phyloP scores from a whole-genome alignment of 2,888 invertebrate species.

The Brenthis ino region DNA sequence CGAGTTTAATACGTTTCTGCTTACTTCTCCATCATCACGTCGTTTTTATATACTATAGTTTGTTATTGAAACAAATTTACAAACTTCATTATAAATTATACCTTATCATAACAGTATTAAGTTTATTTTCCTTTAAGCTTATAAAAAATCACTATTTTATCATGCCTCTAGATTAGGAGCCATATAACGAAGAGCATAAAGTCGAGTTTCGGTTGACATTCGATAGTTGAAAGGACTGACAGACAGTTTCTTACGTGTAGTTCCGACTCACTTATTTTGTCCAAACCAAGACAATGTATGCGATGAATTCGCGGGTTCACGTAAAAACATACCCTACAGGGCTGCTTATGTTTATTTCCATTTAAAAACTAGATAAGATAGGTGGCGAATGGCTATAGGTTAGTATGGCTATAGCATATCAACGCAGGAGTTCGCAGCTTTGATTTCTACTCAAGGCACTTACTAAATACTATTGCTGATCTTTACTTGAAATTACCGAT shows the following conservation, averaged over 20 bases:
- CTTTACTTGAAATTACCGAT: too few relatives aligned
- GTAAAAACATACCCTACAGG: slow-evolving; percentile 63
- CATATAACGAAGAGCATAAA: slow-evolving; percentile 6
- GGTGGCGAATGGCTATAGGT: too few relatives aligned
- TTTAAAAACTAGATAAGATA: not conserved
- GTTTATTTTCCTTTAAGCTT: slow-evolving; percentile 7
- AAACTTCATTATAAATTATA: slow-evolving; percentile 38
- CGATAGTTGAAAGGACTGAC: slow-evolving; percentile 4
- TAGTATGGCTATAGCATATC: too few relatives aligned
- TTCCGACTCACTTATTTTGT: slow-evolving; percentile 75
- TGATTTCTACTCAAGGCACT: too few relatives aligned
- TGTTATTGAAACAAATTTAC: slow-evolving; percentile 18
- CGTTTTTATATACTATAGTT: slow-evolving; percentile 53
- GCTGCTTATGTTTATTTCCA: slow-evolving; percentile 41
- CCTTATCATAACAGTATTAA: slow-evolving; percentile 5
- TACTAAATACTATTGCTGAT: too few relatives aligned
- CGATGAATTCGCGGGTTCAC: slow-evolving; percentile 62
- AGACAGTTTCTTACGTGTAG: slow-evolving; percentile 60
- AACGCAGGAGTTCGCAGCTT: too few relatives aligned
- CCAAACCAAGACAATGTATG: slow-evolving; percentile 76
- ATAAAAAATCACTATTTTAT: slow-evolving; percentile 2
- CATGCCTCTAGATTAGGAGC: not conserved
- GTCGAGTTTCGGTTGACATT: slow-evolving; percentile 3
- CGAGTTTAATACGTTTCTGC: slow-evolving; percentile 70
- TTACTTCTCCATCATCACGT: slow-evolving; percentile 70